These are phyloP conservation scores for Pomacea maculata DNA, from an alignment of 1,140 invertebrate species.

Conservation along the genomic window DNA sequence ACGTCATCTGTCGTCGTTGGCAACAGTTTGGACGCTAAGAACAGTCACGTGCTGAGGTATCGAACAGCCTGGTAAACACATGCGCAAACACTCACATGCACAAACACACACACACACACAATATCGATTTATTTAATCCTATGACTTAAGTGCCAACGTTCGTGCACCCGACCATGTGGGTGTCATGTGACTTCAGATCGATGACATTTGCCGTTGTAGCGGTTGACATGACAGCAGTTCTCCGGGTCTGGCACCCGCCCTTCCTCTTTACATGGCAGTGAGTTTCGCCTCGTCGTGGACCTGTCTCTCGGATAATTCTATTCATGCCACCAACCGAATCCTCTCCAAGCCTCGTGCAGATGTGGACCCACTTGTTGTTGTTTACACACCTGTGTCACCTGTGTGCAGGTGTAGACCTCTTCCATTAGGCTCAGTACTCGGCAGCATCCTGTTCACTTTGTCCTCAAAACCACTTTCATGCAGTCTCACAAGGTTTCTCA, in stretches of 20 bases:
- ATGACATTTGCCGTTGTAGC: neutral
- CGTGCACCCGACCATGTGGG: neutral
- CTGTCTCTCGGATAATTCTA: neutral
- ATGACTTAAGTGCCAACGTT: neutral
- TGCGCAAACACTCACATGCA: constrained; percentile 5
- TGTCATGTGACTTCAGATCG: neutral
- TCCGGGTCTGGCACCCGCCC: neutral
- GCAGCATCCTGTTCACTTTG: too few relatives aligned
- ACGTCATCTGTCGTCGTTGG: neutral
- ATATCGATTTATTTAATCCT: too few relatives aligned
- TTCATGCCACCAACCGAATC: neutral
- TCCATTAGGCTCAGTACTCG: too few relatives aligned
- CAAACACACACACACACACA: constrained; percentile 12
- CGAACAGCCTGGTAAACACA: neutral
- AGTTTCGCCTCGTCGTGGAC: neutral
- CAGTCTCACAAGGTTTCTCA: too few relatives aligned
- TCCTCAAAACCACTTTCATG: too few relatives aligned
- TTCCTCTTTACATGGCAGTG: neutral
- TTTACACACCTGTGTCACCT: too few relatives aligned
- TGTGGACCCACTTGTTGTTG: too few relatives aligned
- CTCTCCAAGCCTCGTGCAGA: too few relatives aligned
- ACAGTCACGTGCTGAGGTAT: neutral
- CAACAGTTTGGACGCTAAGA: neutral
- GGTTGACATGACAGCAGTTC: neutral
- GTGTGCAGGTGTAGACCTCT: too few relatives aligned